A percentile compares a stretch with the other conserved stretches of the same genome.
phyloP scores from a whole-genome alignment of 1,140 invertebrate species.

The Argopecten irradians region DNA sequence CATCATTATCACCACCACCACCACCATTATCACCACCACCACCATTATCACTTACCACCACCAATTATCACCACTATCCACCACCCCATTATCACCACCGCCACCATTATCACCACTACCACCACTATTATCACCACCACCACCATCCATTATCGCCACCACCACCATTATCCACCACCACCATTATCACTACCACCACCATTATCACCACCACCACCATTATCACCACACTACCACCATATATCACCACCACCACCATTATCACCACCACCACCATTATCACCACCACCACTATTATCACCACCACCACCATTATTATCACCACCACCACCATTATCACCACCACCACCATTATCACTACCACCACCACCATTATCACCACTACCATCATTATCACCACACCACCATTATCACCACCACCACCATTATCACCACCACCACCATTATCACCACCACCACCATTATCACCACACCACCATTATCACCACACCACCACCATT shows the following conservation, averaged over 20 bases:
- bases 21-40: background rate
- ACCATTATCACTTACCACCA: background rate
- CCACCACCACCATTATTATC: background rate
- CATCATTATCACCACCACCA: constrained; percentile 28
- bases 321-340: background rate
- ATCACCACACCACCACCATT: no score
- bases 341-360: background rate
- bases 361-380: background rate
- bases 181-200: no score
- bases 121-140: no score
- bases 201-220: no score
- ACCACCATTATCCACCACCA: no score
- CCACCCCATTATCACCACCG: background rate
- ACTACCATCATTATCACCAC: background rate
- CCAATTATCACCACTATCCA: background rate
- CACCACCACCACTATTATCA: background rate
- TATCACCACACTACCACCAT: no score
- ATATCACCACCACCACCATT: no score
- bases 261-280: background rate
- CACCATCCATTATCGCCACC: no score
- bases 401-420: background rate
- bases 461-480: no score
- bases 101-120: background rate
- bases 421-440: background rate
- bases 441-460: no score